Base-by-base conservation (phyloP, 2,797 vertebrate genomes). In the Darevskia mixta region DNA sequence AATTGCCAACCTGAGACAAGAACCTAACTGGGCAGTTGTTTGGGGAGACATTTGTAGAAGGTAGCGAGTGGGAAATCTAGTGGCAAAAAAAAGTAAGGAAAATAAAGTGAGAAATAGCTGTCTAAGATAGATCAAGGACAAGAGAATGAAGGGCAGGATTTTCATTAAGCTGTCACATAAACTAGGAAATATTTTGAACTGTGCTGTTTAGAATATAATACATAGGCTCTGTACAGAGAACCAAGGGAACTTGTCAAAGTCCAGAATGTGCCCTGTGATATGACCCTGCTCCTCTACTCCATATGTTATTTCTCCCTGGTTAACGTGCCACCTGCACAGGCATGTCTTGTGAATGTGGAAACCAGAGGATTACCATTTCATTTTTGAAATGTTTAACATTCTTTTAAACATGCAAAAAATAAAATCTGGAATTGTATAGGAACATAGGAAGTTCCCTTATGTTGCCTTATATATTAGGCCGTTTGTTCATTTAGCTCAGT, bases 11-110 rank as follows among this genome's bases (percentile, higher is more conserved):
- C 41, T 88, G 67, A 64, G 49, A 84, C 29, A 35, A 79, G 58
- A 79, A 41, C 66, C 64, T 79, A 88, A 69, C 45, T 78, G 76
- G 81, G 41, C 66, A 72, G 20, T 45, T 88, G 76, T 79, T 88
- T 64, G 20, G 66, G 64, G 87, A 84, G 35, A 67, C 8, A 5
- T 88, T 88, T 88, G 43, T 55, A 75, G 72, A 79, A 79, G 32
- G n/a, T 64, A 43, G 76, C 17, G 41, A 79, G 45, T 71, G 27
- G 82, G 77, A 35, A 79, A 79, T 71, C n/a, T 25, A 29, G 45
- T 38, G 45, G 20, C 20, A 5, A 8, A 4, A 25, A 64, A 35
- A 61, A 15, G 67, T 15, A 58, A 79, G 13, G 27, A 27, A 66
- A 20, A 20, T 29, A 5, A 35, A 67, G 32, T 38, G 9, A 71